Conservation (phyloP, 2,113 vertebrate genomes). For the Rafetus swinhoei region DNA sequence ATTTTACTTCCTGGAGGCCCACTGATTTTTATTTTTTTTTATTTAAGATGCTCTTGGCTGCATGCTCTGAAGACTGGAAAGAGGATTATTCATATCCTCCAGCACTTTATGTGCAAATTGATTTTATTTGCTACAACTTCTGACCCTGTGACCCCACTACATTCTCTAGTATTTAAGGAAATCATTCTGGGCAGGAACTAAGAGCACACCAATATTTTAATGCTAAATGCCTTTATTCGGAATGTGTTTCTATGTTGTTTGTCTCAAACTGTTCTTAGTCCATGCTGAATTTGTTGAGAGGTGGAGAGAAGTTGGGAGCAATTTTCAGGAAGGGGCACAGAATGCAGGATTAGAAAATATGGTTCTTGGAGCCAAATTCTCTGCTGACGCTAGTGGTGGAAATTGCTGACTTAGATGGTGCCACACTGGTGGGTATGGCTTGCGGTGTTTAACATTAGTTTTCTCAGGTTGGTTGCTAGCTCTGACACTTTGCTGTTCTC, state of each 20-base stretch:
- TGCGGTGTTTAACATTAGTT: not conserved
- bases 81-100: not conserved
- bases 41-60: not conserved
- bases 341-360: not conserved
- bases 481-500: not conserved
- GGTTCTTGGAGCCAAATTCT: not conserved
- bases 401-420: not conserved
- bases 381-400: accelerated
- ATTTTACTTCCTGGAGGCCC: not conserved
- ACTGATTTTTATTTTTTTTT: not conserved
- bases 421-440: not conserved
- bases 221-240: not conserved
- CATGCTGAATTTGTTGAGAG: conserved; percentile 7
- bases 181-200: not conserved
- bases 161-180: not conserved
- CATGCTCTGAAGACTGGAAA: not conserved
- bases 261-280: conserved; percentile 11
- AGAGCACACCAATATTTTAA: not conserved
- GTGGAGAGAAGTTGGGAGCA: not conserved
- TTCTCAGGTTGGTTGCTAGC: not conserved
- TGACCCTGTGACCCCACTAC: not conserved
- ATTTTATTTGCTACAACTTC: not conserved
- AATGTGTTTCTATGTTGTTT: conserved; percentile 5
- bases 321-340: not conserved
- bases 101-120: not conserved